Evolutionary conservation across 2,797 vertebrate genomes (phyloP).

Genomic region (Streptopelia turtur): DNA sequence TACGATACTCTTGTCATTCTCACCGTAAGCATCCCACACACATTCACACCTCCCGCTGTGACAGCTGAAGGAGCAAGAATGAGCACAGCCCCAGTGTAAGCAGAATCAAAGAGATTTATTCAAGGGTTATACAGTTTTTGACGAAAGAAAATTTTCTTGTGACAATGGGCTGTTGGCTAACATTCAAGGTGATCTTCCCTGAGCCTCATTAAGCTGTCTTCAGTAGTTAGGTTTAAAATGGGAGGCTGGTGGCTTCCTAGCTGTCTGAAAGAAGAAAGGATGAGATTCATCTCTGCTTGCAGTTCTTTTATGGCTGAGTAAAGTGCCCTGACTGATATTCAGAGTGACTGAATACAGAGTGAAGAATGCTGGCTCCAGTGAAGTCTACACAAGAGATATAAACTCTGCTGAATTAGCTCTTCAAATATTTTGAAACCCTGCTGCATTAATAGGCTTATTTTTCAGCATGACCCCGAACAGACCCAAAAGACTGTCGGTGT

Average conservation of each 20-base stretch:
- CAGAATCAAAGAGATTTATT: conserved; percentile 39
- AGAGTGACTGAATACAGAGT: conserved; percentile 26
- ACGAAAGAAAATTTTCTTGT: neutral
- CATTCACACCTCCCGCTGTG: neutral
- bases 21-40: neutral
- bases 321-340: conserved; percentile 29
- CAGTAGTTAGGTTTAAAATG: neutral
- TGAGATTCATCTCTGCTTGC: conserved; percentile 25
- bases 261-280: conserved; percentile 16
- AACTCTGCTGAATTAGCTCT: conserved; percentile 44
- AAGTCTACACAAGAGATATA: conserved; percentile 12
- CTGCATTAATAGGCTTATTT: neutral
- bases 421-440: neutral
- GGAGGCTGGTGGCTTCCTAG: conserved; percentile 25
- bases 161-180: conserved; percentile 27
- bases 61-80: conserved; percentile 20
- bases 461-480: neutral
- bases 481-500: neutral
- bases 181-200: conserved; percentile 28
- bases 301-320: conserved; percentile 21
- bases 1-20: neutral
- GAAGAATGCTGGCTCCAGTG: conserved; percentile 27
- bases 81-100: neutral
- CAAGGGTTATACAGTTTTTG: neutral
- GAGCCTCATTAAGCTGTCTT: conserved; percentile 22